Percentiles rank a stretch among this genome's conserved stretches.
Conservation (phyloP, 1,140 invertebrate species). For the Idris sp. region DNA sequence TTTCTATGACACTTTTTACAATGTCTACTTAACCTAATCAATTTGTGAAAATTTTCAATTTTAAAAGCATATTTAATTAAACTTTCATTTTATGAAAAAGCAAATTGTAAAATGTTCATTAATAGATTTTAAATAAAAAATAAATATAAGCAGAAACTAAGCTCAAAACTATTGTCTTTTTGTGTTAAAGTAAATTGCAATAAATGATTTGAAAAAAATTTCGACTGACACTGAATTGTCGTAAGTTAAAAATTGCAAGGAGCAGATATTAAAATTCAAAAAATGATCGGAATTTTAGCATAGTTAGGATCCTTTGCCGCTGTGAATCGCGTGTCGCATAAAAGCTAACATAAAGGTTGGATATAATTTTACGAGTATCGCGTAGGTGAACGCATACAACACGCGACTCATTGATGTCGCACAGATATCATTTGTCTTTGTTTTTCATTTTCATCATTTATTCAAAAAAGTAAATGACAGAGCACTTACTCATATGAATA, state of each 20-base stretch:
- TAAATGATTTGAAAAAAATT: constrained; percentile 13
- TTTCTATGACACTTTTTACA: constrained; percentile 20
- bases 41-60: constrained; percentile 1
- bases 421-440: constrained; percentile 41
- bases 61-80: constrained; percentile 20
- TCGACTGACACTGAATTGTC: constrained; percentile 5
- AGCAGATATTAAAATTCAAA: constrained; percentile 24
- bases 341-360: constrained; percentile 41
- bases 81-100: constrained; percentile 3
- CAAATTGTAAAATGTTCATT: too few species aligned
- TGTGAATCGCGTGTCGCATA: constrained; percentile 28
- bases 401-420: constrained; percentile 33
- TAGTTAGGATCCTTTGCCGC: constrained; percentile 2
- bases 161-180: constrained; percentile 19
- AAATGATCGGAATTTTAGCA: constrained; percentile 26
- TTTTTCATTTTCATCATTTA: constrained; percentile 31
- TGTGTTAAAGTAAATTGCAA: constrained; percentile 10
- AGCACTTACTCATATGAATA: neutral
- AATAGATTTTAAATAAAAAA: too few species aligned
- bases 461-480: constrained; percentile 6
- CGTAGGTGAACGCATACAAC: constrained; percentile 20
- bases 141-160: neutral
- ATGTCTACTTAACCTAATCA: constrained; percentile 13
- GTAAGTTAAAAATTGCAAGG: constrained; percentile 30
- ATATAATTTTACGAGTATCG: constrained; percentile 46